Base-by-base conservation (phyloP, 2,797 vertebrate species). In the Enteromius mattozi region DNA sequence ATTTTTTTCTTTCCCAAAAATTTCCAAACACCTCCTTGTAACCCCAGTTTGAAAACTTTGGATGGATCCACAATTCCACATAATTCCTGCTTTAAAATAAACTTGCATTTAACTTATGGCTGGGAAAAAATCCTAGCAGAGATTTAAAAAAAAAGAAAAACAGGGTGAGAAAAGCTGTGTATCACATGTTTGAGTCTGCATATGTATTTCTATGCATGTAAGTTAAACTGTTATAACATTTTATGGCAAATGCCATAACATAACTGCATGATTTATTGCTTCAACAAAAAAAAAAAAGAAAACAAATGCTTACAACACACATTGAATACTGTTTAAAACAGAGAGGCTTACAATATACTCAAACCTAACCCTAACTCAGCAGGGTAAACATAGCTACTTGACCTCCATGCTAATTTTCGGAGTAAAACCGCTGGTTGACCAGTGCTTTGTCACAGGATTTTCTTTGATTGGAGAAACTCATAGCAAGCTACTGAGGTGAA, bases 111-210 rank as follows among this genome's bases (percentile, higher is more conserved):
- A 27, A 74, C 70, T 75, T 47, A 45, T 47, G 59, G 56, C 66
- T 81, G 27, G 61, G 6, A 51, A 88, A 71, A 19, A 83, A 66
- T 37, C 42, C 51, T 82, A 70, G 65, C 37, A 72, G n/a, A 42
- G 40, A 49, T 82, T 65, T 1, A 17, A 27, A 24, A 61, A 61
- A 65, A 75, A 68, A 66, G 37, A 37, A 78, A 70, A 19, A 82
- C 33, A 69, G 37, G 69, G 40, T 83, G 70, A 40, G 45, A 47
- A 66, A 40, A 47, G 66, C 56, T 81, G 80, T 78, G 30, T 35
- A 83, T 86, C 80, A 88, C 80, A 83, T 85, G 85, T 79, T 84
- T 69, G 69, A 63, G 56, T 84, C 19, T 65, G n/a, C 30, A 30
- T 65, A 54, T 51, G 19, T 54, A 27, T 33, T 47, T 47, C 3